Evolutionary conservation across 1,140 invertebrate species (phyloP).

Genomic region (Zophobas atratus): DNA sequence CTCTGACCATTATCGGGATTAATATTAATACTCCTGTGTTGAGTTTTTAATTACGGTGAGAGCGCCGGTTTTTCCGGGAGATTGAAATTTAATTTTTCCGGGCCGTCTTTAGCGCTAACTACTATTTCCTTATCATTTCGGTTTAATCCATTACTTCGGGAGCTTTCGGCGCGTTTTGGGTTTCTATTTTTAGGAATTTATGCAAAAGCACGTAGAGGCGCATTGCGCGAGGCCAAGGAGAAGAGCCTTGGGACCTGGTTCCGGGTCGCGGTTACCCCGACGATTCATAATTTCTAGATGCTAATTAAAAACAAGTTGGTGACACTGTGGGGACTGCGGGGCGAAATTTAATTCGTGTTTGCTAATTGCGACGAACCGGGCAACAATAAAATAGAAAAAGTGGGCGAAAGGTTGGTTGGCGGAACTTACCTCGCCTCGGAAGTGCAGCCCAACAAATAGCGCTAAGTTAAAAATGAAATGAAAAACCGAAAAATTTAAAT

Average conservation of each 20-base stretch:
- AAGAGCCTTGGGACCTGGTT: slow-evolving; percentile 3
- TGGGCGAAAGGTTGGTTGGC: background rate
- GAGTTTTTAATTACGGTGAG: slow-evolving; percentile 16
- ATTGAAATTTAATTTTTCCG: slow-evolving; percentile 15
- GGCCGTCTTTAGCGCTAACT: slow-evolving; percentile 28
- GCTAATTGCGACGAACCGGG: background rate
- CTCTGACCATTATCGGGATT: slow-evolving; percentile 34
- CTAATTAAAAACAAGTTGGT: slow-evolving; percentile 21
- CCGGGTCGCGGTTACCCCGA: slow-evolving; percentile 9
- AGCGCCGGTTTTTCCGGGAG: background rate
- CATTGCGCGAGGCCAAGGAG: background rate
- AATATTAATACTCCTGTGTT: slow-evolving; percentile 15
- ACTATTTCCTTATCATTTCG: slow-evolving; percentile 36
- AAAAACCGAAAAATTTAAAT: too few relatives aligned
- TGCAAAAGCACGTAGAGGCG: slow-evolving; percentile 5
- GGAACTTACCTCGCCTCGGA: too few relatives aligned
- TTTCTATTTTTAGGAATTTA: slow-evolving; percentile 34
- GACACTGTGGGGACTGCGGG: slow-evolving; percentile 8
- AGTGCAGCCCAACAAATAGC: too few relatives aligned
- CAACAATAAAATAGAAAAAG: slow-evolving; percentile 8
- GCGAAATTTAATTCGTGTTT: slow-evolving; percentile 5
- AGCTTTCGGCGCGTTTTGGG: slow-evolving; percentile 15
- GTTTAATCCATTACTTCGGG: slow-evolving; percentile 30
- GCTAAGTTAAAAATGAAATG: too few relatives aligned
- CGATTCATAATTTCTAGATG: slow-evolving; percentile 13